Percentiles rank a stretch among this genome's conserved stretches.
phyloP scores from a whole-genome alignment of 2,113 vertebrate genomes.

The Carollia perspicillata region DNA sequence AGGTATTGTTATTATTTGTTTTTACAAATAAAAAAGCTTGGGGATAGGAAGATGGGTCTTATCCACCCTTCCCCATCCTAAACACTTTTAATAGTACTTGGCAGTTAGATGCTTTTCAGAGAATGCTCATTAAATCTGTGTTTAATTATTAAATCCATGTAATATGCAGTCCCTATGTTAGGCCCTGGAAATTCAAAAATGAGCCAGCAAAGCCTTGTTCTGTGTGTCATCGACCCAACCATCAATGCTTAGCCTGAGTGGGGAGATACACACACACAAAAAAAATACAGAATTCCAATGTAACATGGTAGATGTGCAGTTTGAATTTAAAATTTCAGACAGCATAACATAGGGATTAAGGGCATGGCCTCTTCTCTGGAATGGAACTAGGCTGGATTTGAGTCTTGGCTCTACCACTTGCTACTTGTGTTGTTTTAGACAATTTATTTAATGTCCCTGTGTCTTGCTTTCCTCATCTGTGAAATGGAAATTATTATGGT shows the following conservation, averaged over 20 bases:
- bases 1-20: background rate
- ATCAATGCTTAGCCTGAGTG: background rate
- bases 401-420: background rate
- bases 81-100: background rate
- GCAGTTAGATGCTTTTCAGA: background rate
- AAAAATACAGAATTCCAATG: background rate
- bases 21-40: background rate
- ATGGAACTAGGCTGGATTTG: background rate
- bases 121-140: background rate
- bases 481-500: background rate
- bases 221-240: background rate
- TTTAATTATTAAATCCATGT: background rate
- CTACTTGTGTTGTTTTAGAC: background rate
- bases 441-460: background rate
- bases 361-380: background rate
- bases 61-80: background rate
- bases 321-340: background rate
- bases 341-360: background rate
- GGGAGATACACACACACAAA: background rate
- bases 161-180: background rate
- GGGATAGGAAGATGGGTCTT: background rate
- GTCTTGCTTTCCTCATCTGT: slow-evolving; percentile 23
- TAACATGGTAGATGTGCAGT: background rate
- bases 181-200: background rate
- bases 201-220: background rate